Percentiles rank a stretch among this genome's conserved stretches.
phyloP scores from a whole-genome alignment of 2,113 vertebrate species.

The Thermophis baileyi region DNA sequence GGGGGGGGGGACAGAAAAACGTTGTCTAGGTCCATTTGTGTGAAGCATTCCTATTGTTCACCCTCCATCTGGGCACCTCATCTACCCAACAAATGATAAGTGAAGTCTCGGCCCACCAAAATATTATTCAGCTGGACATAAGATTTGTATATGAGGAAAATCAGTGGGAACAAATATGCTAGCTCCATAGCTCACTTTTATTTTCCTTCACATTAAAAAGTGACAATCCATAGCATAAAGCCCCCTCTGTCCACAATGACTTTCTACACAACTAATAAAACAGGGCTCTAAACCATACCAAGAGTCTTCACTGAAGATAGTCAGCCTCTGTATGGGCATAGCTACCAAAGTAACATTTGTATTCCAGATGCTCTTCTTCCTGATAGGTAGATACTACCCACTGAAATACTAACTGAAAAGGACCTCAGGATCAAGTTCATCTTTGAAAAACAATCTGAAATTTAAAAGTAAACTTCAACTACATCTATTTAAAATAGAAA shows the following conservation, averaged over 20 bases:
- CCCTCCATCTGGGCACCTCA: background rate
- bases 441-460: constrained; percentile 3
- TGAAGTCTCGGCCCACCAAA: background rate
- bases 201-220: background rate
- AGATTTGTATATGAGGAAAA: background rate
- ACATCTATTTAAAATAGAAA: background rate
- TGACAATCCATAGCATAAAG: background rate
- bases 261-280: too few relatives aligned
- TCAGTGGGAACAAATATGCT: background rate
- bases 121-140: background rate
- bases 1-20: too few relatives aligned
- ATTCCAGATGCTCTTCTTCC: background rate
- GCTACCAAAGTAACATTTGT: background rate
- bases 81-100: background rate
- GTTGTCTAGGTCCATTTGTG: background rate
- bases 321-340: background rate
- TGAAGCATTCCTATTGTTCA: background rate
- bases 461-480: constrained; percentile 25
- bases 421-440: background rate
- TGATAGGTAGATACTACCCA: background rate
- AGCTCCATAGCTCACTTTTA: background rate
- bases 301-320: background rate
- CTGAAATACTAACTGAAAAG: background rate
- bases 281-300: background rate
- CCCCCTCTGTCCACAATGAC: background rate